phyloP scores from a whole-genome alignment of 2,113 vertebrate genomes.

The Notarius quadriscutis region DNA sequence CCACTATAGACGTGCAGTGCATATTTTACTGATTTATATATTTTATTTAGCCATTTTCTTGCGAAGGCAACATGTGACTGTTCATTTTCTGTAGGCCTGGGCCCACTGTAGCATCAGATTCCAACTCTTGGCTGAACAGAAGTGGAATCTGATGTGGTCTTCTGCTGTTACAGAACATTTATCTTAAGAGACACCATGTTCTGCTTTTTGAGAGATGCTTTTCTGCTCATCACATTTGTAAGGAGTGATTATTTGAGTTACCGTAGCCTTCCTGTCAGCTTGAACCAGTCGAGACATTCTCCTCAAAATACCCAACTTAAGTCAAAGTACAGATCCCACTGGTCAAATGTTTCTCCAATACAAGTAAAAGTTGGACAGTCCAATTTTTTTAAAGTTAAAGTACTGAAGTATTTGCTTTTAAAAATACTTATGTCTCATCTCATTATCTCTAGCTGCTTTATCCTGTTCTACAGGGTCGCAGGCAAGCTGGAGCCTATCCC shows the following conservation, averaged over 20 bases:
- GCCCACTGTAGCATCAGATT: not conserved
- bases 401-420: no score
- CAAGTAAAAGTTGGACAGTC: no score
- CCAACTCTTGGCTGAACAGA: not conserved
- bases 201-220: not conserved
- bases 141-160: not conserved
- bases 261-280: not conserved
- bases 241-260: not conserved
- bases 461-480: no score
- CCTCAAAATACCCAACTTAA: not conserved
- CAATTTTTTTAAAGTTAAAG: no score
- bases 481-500: no score
- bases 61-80: not conserved
- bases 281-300: not conserved
- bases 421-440: no score
- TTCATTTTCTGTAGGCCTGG: not conserved
- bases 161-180: not conserved
- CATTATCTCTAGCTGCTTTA: no score
- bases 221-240: not conserved
- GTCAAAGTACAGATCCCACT: no score
- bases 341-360: no score
- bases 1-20: not conserved
- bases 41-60: not conserved
- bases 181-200: not conserved
- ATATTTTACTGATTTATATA: not conserved